Conservation (phyloP, 2,888 invertebrate species). For the Aspidiotus rigidus region DNA sequence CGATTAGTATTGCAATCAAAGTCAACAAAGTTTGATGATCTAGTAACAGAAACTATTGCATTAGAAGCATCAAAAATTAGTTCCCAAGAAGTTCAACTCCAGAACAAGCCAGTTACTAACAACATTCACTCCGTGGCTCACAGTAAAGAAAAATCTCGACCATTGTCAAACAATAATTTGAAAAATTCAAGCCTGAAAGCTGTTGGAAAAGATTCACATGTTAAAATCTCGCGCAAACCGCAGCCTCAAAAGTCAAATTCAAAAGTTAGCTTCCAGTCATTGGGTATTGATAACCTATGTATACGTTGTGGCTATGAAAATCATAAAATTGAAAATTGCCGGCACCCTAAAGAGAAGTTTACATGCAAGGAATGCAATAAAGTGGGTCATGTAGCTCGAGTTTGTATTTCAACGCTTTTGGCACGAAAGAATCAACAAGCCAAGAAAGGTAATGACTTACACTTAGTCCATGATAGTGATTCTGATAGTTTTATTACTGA, state of each 20-base stretch:
- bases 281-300: constrained; percentile 1
- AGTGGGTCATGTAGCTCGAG: neutral
- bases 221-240: neutral
- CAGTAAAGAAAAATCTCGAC: neutral
- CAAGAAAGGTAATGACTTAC: constrained; percentile 1
- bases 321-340: neutral
- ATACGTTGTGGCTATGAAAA: constrained; percentile 2
- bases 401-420: constrained; percentile 2
- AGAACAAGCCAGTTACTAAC: neutral
- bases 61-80: neutral
- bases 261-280: neutral
- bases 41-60: constrained; percentile 1
- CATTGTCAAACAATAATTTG: neutral
- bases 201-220: neutral
- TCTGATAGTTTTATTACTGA: neutral
- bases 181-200: constrained; percentile 1
- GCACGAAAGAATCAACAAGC: neutral
- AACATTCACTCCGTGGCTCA: neutral
- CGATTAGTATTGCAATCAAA: neutral
- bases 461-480: neutral
- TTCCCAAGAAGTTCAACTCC: constrained; percentile 1
- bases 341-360: neutral
- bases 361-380: neutral
- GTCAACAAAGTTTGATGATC: constrained; percentile 4
- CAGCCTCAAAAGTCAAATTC: neutral